A percentile compares a stretch with the other conserved stretches of the same genome.
phyloP scores from a whole-genome alignment of 1,140 invertebrate species.

The Pogonomyrmex barbatus region DNA sequence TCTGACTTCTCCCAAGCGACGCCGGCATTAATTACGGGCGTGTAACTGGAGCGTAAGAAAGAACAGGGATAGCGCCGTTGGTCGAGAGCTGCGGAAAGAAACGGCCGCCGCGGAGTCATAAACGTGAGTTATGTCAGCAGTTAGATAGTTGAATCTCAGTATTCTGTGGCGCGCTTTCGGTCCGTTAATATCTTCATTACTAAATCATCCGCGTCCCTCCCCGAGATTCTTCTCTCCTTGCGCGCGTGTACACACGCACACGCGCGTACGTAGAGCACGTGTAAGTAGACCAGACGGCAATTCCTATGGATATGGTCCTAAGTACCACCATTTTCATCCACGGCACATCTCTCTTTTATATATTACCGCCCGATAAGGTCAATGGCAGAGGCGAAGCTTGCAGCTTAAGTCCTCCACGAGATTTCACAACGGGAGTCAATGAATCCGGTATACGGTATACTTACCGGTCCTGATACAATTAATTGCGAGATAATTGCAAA shows the following conservation, averaged over 20 bases:
- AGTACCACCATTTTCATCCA: constrained; percentile 72
- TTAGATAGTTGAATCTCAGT: constrained; percentile 86
- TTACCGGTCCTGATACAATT: not conserved
- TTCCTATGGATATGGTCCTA: constrained; percentile 69
- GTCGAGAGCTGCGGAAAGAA: constrained; percentile 71
- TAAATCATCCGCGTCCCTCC: constrained; percentile 84
- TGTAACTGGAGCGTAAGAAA: constrained; percentile 60
- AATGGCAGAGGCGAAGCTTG: constrained; percentile 34
- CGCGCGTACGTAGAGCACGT: constrained; percentile 3
- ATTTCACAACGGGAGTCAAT: constrained; percentile 14
- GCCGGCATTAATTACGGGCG: constrained; percentile 67
- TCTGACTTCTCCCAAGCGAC: constrained; percentile 60
- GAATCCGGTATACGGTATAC: not conserved
- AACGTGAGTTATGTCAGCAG: constrained; percentile 85
- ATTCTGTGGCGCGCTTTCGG: constrained; percentile 84
- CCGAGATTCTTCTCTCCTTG: constrained; percentile 65
- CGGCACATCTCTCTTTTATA: constrained; percentile 75
- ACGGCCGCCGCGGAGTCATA: constrained; percentile 82
- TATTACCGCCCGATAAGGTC: constrained; percentile 59
- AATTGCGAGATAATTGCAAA: not conserved
- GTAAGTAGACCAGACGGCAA: constrained; percentile 61
- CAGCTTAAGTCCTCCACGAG: constrained; percentile 29
- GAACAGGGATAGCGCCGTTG: constrained; percentile 33
- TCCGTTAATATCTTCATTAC: constrained; percentile 86
- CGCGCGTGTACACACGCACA: constrained; percentile 9